Conservation (phyloP, 1,140 invertebrate genomes). For the Pachypeltis micranthus region DNA sequence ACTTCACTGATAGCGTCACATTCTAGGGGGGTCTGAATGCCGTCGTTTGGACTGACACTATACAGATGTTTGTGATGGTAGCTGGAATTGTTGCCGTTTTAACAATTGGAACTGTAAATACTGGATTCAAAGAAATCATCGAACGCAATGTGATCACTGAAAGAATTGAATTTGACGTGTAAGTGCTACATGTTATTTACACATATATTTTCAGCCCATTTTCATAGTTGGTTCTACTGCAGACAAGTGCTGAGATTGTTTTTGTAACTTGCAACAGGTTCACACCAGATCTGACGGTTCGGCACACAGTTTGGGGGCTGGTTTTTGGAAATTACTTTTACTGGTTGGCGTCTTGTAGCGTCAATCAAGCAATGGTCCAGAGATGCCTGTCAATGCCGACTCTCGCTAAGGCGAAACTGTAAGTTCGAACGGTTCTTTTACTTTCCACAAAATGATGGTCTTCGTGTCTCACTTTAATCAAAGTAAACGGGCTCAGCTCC, state of each 20-base stretch:
- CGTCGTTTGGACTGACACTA: conserved; percentile 76
- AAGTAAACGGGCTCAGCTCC: too few species aligned
- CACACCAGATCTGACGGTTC: conserved; percentile 56
- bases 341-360: conserved; percentile 66
- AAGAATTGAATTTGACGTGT: conserved; percentile 40
- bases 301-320: conserved; percentile 74
- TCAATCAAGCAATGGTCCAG: conserved; percentile 77
- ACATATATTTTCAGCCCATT: not conserved
- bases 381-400: conserved; percentile 63
- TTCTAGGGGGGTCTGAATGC: conserved; percentile 74
- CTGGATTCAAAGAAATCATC: conserved; percentile 50
- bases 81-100: conserved; percentile 54
- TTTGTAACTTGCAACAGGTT: conserved; percentile 40
- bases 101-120: conserved; percentile 48
- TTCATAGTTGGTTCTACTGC: not conserved
- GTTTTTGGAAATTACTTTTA: conserved; percentile 68
- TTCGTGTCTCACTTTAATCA: too few species aligned
- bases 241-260: not conserved
- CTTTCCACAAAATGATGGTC: too few species aligned
- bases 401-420: conserved; percentile 53
- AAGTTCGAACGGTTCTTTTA: too few species aligned
- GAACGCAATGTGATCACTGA: conserved; percentile 39
- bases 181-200: conserved; percentile 7
- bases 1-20: too few species aligned
- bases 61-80: conserved; percentile 68